These are phyloP conservation scores for Tribolium castaneum DNA, from an alignment of 1,140 invertebrate species.

Conservation along the genomic window DNA sequence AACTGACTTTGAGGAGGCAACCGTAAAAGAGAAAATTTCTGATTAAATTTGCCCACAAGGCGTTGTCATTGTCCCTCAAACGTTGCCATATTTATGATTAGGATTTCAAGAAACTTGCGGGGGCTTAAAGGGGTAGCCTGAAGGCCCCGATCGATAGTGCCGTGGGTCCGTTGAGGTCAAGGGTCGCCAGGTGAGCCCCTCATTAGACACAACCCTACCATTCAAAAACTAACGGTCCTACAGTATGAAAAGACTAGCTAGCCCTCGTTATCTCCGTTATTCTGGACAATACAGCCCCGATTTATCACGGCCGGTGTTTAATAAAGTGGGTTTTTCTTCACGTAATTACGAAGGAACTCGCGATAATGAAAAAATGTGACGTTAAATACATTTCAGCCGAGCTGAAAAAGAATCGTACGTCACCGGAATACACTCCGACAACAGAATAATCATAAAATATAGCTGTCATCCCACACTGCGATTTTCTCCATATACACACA, in stretches of 20 bases:
- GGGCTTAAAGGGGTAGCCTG: conserved; percentile 2
- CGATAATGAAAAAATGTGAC: conserved; percentile 21
- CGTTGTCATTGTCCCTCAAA: not conserved
- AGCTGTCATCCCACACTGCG: conserved; percentile 23
- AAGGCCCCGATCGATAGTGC: not conserved
- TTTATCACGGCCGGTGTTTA: not conserved
- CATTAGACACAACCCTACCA: conserved; percentile 14
- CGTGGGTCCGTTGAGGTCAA: conserved; percentile 19
- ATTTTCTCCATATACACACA: conserved; percentile 33
- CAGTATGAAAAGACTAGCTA: not conserved
- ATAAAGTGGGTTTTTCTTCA: conserved; percentile 5
- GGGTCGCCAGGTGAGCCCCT: conserved; percentile 26
- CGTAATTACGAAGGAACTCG: not conserved
- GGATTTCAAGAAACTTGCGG: not conserved
- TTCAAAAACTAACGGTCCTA: too few relatives aligned
- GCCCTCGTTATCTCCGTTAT: not conserved
- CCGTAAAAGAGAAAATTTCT: not conserved
- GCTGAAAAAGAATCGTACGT: conserved; percentile 6
- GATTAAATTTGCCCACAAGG: not conserved
- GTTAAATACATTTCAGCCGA: conserved; percentile 13
- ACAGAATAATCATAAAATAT: conserved; percentile 34
- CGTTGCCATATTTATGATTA: not conserved
- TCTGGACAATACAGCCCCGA: not conserved
- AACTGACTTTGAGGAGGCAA: not conserved
- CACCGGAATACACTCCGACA: conserved; percentile 28